Evolutionary conservation across 2,113 vertebrate genomes (phyloP), one percentile per base, ranked within the genome.

Genomic region (Pao palembangensis): DNA sequence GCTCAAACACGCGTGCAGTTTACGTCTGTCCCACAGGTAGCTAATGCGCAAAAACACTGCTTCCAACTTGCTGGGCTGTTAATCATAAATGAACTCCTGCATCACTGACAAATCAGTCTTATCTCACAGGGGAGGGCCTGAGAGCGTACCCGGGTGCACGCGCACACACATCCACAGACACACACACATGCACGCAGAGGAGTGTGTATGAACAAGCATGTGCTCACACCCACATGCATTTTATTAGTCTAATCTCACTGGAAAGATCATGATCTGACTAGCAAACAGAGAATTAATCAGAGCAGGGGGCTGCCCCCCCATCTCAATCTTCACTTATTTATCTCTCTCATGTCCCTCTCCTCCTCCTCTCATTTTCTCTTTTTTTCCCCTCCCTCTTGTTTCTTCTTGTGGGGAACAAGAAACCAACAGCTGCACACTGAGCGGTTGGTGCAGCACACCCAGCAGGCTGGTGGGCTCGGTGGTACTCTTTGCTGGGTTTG

Each of bases 61-160:
- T 89, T 89, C 73, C 71, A 82, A 80, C 71, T 73, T 59, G 50
- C 73, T 71, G 75, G 79, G 82, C 85, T 87, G 89, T 90, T 90
- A 91, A 90, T 90, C 88, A 90, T 91, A 84, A 85, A 91, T 90
- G 87, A 90, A 88, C 88, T 88, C 82, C 85, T 85, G 87, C 85
- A 90, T 89, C 87, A 90, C 86, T 84, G 82, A 87, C 87, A 88
- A 91, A 90, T 88, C 78, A 88, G 84, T 64, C 84, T 88, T 79
- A 88, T 89, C 89, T 90, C 87, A 77, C 79, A 76, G 65, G 85
- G 82, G 80, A 86, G 52, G 59, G 62, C 64, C 23, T 67, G 80
- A 51, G 64, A 51, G 62, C 7, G 43, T 46, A 7, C 6, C 3
- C 17, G 43, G 13, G 43, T 46, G 8, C 17, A 11, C 17, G 44